Conservation (phyloP, 2,797 vertebrate species). For the Zalophus californianus region DNA sequence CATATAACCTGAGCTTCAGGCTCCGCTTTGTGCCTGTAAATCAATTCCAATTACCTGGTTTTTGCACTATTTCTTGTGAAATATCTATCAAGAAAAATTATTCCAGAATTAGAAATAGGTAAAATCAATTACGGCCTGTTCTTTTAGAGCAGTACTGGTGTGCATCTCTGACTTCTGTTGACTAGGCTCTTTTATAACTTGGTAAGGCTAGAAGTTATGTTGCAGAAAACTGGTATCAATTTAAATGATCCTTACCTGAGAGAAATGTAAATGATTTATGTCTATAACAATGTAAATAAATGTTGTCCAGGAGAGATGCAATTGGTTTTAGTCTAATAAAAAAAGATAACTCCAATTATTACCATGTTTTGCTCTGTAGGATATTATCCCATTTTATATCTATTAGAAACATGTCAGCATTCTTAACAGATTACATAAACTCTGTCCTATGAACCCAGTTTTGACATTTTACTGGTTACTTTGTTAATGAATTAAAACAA, state of each 20-base stretch:
- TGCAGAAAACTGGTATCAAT: background rate
- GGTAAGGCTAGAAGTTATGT: background rate
- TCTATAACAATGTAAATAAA: background rate
- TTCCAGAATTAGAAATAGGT: background rate
- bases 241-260: background rate
- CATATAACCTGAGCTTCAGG: background rate
- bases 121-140: background rate
- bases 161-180: background rate
- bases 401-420: background rate
- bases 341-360: background rate
- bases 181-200: background rate
- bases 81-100: background rate
- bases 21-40: background rate
- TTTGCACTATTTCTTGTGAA: conserved; percentile 22
- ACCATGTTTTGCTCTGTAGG: background rate
- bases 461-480: background rate
- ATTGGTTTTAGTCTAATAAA: background rate
- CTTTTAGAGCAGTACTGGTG: background rate
- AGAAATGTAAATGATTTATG: background rate
- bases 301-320: background rate
- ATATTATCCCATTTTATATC: background rate
- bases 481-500: background rate
- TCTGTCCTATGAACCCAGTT: background rate
- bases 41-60: background rate
- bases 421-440: conserved; percentile 8